Evolutionary conservation across 1,140 invertebrate genomes (phyloP), one percentile per base, ranked within the genome.

Genomic region (Cylas formicarius): DNA sequence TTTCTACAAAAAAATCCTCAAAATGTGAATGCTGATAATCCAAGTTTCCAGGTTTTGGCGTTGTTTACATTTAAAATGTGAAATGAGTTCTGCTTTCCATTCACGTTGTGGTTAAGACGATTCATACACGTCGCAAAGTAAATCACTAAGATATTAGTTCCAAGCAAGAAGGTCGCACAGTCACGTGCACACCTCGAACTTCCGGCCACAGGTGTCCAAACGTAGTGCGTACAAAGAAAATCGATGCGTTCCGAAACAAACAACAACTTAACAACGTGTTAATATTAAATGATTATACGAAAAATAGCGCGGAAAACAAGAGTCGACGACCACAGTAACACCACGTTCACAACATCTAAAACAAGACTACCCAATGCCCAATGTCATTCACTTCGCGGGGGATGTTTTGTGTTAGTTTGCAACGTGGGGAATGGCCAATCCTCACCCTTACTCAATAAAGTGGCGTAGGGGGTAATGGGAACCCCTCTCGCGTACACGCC

Each of bases 391-490:
- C 50, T 53, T 49, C 42, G 55, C 48, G 52, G 51, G 44, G 44
- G 44, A 37, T 47, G 44, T 50, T 57, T 58, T 58, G 55, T 45
- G 58, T 56, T n/a, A 65, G 56, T 60, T 60, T 58, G n/a, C 55
- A 61, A 39, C 50, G 53, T 49, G 46, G 58, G 44, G 44, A 48
- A 58, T 60, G 55, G 60, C 60, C 55, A 62, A 64, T 62, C 58
- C 53, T 54, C 52, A 63, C 63, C 63, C 63, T 66, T 61, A 60
- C 57, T 48, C 62, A 61, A 66, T 66, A 63, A 62, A 61, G 61
- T 57, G 61, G 57, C 59, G 56, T 57, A 57, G 63, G 57, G 57
- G 53, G 56, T 48, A 52, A 55, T 54, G 53, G 56, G 52, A 56
- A 50, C 52, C 23, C 54, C 57, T 56, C 57, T 56, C 48, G 36